Evolutionary conservation across 1,140 invertebrate genomes (phyloP), one percentile per base, ranked within the genome.

Genomic region (Psix sp.): DNA sequence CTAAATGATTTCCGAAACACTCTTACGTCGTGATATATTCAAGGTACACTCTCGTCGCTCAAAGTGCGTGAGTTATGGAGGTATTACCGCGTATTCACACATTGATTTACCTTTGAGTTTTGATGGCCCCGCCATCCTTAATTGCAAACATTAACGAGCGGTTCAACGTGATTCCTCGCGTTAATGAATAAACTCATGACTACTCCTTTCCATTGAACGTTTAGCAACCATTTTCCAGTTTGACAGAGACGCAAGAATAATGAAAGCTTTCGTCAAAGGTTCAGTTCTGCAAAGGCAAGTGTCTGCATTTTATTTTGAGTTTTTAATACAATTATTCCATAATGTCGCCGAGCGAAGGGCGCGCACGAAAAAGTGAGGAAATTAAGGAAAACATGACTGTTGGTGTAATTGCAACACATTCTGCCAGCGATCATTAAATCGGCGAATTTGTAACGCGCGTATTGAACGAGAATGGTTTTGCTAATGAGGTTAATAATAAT

Each of bases 131-230:
- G 46, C 66, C 68, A 72, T 71, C 67, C 67, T 77, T 79, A 82
- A 82, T 82, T 80, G 77, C 77, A 43, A 77, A 59, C 80, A 80
- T 82, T 82, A 83, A 82, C 78, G 77, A 83, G 79, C 76, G 51
- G 63, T 76, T 79, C 72, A 67, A 29, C 62, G 75, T 52, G 73
- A 79, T 80, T 78, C 76, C 71, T 74, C 73, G 65, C 62, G 72
- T 81, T 76, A 81, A 82, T 80, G 80, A 81, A 82, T 74, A 74
- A 76, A 81, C 73, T 60, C 48, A 45, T 43, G 70, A 63, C 57
- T 66, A 54, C 51, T 72, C 66, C 62, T 78, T 70, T 67, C 54
- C 73, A 74, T 75, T 54, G 65, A 76, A 76, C 67, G 57, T 67
- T 60, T 48, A 66, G 63, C 62, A 60, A 74, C 62, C 51, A 65